Conservation (phyloP, 2,797 vertebrate species). For the Carcharodon carcharias region DNA sequence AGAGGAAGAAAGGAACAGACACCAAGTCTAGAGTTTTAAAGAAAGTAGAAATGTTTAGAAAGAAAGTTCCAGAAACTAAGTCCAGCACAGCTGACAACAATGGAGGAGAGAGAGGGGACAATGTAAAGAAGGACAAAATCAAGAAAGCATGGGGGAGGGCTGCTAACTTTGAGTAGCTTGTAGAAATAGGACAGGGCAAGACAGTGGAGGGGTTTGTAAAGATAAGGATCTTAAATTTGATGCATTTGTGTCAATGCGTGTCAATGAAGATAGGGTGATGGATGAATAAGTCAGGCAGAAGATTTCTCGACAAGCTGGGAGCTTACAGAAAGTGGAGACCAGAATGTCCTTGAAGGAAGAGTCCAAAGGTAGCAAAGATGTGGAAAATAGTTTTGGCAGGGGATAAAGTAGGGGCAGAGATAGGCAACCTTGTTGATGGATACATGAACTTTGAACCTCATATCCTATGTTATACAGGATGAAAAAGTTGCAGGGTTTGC, state of each 20-base stretch:
- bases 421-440: background rate
- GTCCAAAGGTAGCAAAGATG: background rate
- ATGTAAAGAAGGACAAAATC: background rate
- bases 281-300: background rate
- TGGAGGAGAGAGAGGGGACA: no score
- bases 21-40: background rate
- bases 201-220: no score
- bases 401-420: background rate
- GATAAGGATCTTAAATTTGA: background rate
- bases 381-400: background rate
- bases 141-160: background rate
- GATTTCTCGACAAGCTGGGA: background rate
- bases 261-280: background rate
- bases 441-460: background rate
- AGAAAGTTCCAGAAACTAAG: background rate
- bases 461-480: background rate
- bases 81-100: background rate
- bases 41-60: no score
- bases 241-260: background rate
- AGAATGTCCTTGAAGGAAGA: background rate
- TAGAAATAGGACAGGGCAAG: background rate
- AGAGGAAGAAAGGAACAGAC: background rate
- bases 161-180: background rate
- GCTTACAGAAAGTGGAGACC: background rate
- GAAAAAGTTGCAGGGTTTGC: background rate